Conservation (phyloP, 2,797 vertebrate genomes). For the Hippopotamyrus pictus region DNA sequence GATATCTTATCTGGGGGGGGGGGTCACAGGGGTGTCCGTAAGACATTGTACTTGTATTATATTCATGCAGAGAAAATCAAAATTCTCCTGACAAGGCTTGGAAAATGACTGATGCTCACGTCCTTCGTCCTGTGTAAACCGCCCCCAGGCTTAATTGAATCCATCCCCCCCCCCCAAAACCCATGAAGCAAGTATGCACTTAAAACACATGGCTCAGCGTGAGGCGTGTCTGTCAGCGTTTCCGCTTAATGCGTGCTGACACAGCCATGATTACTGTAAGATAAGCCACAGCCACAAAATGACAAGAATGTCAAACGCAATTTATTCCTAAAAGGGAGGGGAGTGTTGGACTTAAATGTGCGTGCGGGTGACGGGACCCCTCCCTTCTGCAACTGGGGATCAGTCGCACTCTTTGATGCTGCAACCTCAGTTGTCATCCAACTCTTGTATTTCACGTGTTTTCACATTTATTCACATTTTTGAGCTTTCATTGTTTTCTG, state of each 20-base stretch:
- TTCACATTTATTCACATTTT: background rate
- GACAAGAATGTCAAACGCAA: background rate
- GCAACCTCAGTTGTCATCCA: background rate
- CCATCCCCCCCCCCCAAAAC: background rate
- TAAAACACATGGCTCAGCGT: background rate
- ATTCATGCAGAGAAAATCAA: background rate
- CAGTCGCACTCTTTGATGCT: background rate
- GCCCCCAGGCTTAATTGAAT: background rate
- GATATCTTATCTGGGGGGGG: background rate
- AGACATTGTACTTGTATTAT: background rate
- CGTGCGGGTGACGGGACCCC: background rate
- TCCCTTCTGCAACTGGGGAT: background rate
- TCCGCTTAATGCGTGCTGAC: background rate
- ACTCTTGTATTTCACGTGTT: background rate
- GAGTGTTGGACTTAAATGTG: background rate
- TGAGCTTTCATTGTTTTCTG: background rate
- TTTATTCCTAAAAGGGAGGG: background rate
- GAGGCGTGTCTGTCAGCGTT: background rate
- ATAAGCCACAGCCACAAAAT: background rate
- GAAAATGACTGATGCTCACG: background rate
- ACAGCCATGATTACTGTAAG: background rate
- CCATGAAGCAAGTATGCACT: background rate
- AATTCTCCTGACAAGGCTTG: background rate
- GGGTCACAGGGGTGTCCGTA: background rate
- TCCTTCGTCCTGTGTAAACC: background rate